Percentiles rank a stretch among this genome's conserved stretches.
Evolutionary conservation across 2,113 vertebrate genomes (phyloP).

Genomic region (Seriola rivoliana): DNA sequence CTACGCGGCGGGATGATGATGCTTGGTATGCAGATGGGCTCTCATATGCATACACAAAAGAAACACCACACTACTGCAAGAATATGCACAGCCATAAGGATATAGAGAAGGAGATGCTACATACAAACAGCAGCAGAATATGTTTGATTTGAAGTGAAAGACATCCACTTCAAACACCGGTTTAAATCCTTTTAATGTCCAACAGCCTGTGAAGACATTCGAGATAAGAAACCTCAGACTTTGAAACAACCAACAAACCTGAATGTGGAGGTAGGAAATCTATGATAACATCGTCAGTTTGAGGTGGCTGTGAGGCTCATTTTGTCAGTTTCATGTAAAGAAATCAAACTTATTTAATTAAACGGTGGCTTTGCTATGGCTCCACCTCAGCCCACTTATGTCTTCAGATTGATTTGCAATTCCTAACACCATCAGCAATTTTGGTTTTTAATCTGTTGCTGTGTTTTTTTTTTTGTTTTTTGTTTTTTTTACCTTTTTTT

Average conservation of each 20-base stretch:
- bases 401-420: background rate
- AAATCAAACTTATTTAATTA: background rate
- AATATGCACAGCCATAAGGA: background rate
- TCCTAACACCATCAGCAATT: background rate
- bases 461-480: background rate
- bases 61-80: background rate
- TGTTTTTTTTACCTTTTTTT: no score
- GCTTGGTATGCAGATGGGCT: constrained; percentile 26
- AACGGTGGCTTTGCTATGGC: background rate
- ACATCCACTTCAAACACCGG: no score
- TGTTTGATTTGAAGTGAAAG: background rate
- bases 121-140: background rate
- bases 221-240: background rate
- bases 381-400: background rate
- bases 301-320: no score
- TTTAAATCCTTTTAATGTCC: no score
- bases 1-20: constrained; percentile 8
- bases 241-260: background rate
- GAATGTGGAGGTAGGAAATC: background rate
- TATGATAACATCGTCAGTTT: background rate
- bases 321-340: background rate
- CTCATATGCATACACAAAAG: background rate
- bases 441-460: no score
- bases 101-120: background rate
- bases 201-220: background rate